These are phyloP conservation scores for Aphidius colemani DNA, from an alignment of 2,888 invertebrate species.

Conservation along the genomic window DNA sequence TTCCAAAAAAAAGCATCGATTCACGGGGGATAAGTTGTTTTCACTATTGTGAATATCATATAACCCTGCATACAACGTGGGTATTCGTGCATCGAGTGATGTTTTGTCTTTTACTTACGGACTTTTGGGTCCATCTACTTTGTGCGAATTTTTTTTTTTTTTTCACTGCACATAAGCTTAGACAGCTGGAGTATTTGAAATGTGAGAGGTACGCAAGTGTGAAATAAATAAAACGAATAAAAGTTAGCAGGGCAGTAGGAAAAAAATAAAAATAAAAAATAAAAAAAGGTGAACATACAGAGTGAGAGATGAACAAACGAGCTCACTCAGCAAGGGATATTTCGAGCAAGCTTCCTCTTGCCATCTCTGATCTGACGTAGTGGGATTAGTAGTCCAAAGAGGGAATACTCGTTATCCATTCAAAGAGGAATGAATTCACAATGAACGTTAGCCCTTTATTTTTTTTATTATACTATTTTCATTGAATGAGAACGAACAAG, in stretches of 20 bases:
- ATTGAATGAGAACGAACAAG: too few relatives aligned
- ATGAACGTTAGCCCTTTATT: conserved; percentile 34
- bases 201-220: background rate
- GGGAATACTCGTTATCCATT: conserved; percentile 45
- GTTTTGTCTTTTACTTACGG: background rate
- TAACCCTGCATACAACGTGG: conserved; percentile 19
- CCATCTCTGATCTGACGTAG: conserved; percentile 47
- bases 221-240: conserved; percentile 34
- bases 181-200: conserved; percentile 26
- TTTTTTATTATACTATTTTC: too few relatives aligned
- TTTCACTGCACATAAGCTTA: conserved; percentile 20
- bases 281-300: conserved; percentile 28
- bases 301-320: conserved; percentile 39
- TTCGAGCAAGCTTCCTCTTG: conserved; percentile 36
- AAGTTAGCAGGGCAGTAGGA: conserved; percentile 28
- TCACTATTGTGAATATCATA: conserved; percentile 33
- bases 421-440: conserved; percentile 40
- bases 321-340: conserved; percentile 48
- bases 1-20: conserved; percentile 39
- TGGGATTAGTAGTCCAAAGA: conserved; percentile 46
- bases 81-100: conserved; percentile 13
- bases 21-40: conserved; percentile 27
- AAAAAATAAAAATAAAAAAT: conserved; percentile 27
- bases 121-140: background rate
- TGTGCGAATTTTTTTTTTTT: conserved; percentile 23